A percentile compares a stretch with the other conserved stretches of the same genome.
These are phyloP conservation scores for Tichodroma muraria DNA, from an alignment of 2,113 vertebrate genomes.

Conservation along the genomic window DNA sequence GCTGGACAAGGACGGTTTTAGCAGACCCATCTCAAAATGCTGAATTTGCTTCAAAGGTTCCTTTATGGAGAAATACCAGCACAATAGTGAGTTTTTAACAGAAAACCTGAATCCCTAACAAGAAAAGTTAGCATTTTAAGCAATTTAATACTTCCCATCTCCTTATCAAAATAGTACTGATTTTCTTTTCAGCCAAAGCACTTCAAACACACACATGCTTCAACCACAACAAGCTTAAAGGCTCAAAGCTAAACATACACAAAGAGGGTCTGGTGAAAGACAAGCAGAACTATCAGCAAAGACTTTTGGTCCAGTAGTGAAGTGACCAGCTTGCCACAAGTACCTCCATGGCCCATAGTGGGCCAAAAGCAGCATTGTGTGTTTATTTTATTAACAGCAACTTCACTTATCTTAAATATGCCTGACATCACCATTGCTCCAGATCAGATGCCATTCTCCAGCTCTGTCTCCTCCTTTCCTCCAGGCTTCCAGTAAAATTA, in stretches of 20 bases:
- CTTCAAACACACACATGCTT: background rate
- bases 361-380: background rate
- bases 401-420: background rate
- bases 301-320: background rate
- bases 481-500: slow-evolving; percentile 25
- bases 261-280: background rate
- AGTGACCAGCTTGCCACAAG: background rate
- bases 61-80: background rate
- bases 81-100: background rate
- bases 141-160: background rate
- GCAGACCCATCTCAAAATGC: background rate
- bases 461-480: background rate
- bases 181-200: background rate
- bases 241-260: background rate
- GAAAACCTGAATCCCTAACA: background rate
- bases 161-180: background rate
- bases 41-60: background rate
- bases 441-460: background rate
- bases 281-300: background rate
- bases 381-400: background rate
- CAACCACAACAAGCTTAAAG: background rate
- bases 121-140: background rate
- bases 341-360: rapidly evolving
- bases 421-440: background rate
- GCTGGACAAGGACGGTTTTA: background rate